Evolutionary conservation across 2,113 vertebrate genomes (phyloP).

Genomic region (Gymnocephalus cernua): DNA sequence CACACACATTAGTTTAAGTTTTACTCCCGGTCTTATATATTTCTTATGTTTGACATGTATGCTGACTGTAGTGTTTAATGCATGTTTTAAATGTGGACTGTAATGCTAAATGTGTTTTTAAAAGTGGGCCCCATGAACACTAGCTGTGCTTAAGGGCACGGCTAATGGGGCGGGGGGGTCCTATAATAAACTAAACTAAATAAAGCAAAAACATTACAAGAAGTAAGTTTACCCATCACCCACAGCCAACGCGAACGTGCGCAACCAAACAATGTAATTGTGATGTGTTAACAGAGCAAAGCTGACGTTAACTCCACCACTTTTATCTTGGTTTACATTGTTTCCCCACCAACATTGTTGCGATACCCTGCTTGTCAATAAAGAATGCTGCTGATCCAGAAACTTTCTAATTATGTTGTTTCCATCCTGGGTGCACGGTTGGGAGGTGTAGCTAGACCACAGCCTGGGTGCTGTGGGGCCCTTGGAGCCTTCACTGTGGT

Average conservation of each 20-base stretch:
- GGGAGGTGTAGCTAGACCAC: not conserved
- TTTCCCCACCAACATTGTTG: not conserved
- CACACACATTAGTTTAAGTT: no score
- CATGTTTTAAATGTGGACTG: no score
- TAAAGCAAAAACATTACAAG: not conserved
- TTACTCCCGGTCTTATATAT: no score
- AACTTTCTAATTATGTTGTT: not conserved
- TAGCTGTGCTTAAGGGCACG: no score
- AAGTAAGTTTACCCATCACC: not conserved
- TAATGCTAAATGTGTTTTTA: no score
- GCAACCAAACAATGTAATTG: not conserved
- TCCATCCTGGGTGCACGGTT: not conserved
- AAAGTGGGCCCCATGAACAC: no score
- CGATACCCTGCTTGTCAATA: not conserved
- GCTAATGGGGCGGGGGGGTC: no score
- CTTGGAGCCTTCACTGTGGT: not conserved
- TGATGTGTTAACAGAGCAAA: not conserved
- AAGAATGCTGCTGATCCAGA: not conserved
- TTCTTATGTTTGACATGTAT: no score
- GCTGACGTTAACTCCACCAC: not conserved
- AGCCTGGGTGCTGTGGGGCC: slow-evolving; percentile 16
- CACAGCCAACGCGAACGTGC: not conserved
- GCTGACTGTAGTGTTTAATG: no score
- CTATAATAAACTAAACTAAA: no score
- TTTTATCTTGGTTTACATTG: no score